A percentile compares a stretch with the other conserved stretches of the same genome.
Conservation (phyloP, 2,888 invertebrate genomes). For the Nomada fabriciana region DNA sequence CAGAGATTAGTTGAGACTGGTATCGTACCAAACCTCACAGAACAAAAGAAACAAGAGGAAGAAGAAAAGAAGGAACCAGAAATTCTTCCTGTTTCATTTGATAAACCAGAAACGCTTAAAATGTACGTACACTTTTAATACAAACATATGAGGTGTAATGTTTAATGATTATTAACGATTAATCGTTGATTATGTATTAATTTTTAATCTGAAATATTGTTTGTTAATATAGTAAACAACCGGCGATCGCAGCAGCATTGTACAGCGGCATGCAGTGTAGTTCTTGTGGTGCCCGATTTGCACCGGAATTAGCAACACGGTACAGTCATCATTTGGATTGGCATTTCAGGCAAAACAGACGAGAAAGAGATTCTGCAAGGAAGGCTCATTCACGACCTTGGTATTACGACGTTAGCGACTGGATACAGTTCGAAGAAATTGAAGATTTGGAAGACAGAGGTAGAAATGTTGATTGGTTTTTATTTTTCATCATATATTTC, state of each 20-base stretch:
- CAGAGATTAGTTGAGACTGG: constrained; percentile 94
- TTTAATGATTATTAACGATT: constrained; percentile 8
- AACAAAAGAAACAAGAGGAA: constrained; percentile 78
- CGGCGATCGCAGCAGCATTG: constrained; percentile 88
- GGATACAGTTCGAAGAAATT: constrained; percentile 97
- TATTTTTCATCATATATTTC: neutral
- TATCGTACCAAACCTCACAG: constrained; percentile 86
- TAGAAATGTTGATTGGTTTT: constrained; percentile 74
- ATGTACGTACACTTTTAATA: constrained; percentile 85
- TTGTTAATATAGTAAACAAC: constrained; percentile 87
- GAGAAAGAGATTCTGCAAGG: constrained; percentile 93
- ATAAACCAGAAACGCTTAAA: constrained; percentile 90
- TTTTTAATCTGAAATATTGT: constrained; percentile 22
- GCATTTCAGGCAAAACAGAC: constrained; percentile 98
- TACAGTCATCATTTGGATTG: constrained; percentile 99
- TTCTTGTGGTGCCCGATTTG: constrained; percentile 97
- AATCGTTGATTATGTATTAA: constrained; percentile 5
- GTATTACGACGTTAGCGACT: constrained; percentile 95
- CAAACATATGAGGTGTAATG: neutral
- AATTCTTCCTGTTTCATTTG: constrained; percentile 88
- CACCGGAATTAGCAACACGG: constrained; percentile 93
- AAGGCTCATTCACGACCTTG: constrained; percentile 94
- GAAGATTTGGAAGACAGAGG: constrained; percentile 96
- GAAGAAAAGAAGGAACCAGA: constrained; percentile 80
- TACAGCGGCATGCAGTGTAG: constrained; percentile 98